These are phyloP conservation scores for Enteromius afrohamiltoni DNA, from an alignment of 2,797 vertebrate species.

Conservation along the genomic window DNA sequence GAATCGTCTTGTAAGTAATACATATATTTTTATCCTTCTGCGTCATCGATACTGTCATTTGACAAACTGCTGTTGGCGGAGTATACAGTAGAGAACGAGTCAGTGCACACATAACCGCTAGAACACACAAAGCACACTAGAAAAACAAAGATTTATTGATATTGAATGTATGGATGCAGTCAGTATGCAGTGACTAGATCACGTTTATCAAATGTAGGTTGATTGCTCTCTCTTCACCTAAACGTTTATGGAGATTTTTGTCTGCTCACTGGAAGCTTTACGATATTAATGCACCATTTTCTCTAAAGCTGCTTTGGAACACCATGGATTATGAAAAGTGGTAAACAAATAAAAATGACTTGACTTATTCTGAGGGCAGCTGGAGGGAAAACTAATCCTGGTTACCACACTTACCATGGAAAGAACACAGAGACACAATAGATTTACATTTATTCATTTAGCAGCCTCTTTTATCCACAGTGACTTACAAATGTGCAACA, in stretches of 20 bases:
- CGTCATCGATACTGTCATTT: background rate
- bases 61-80: background rate
- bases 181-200: background rate
- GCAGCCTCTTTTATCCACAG: background rate
- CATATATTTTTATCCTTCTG: background rate
- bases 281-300: background rate
- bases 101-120: background rate
- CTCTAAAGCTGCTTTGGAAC: constrained; percentile 15
- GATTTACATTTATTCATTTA: background rate
- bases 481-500: background rate
- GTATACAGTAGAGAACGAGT: background rate
- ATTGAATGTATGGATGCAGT: background rate
- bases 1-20: background rate
- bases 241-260: background rate
- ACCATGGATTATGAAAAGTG: background rate
- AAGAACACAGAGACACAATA: background rate
- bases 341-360: background rate
- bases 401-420: background rate
- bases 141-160: background rate
- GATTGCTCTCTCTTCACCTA: background rate
- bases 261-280: background rate
- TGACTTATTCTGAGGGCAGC: background rate
- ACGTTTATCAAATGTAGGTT: no score
- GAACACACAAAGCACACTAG: background rate
- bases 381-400: constrained; percentile 5